These are phyloP conservation scores for Eristalis arbustorum DNA, from an alignment of 2,888 invertebrate genomes.

Conservation along the genomic window DNA sequence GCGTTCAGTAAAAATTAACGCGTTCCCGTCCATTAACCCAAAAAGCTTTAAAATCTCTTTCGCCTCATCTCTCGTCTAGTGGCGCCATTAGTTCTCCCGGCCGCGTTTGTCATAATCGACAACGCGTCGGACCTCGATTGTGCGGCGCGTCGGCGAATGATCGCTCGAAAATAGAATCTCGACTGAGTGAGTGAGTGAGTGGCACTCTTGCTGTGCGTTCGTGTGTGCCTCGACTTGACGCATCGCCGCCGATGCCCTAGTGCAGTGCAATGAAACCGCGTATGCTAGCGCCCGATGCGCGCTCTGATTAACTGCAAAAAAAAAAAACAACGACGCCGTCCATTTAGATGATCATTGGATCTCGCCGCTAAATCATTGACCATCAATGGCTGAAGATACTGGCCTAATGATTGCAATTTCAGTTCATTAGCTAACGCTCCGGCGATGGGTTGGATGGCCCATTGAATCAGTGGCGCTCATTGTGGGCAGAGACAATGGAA, in stretches of 20 bases:
- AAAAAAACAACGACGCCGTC: no score
- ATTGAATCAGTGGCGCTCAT: slow-evolving; percentile 28
- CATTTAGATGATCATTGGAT: background rate
- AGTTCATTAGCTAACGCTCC: background rate
- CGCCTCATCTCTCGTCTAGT: slow-evolving; percentile 5
- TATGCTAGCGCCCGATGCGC: slow-evolving; percentile 34
- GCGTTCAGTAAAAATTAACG: slow-evolving; percentile 25
- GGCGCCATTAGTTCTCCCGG: slow-evolving; percentile 49
- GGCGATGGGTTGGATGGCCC: background rate
- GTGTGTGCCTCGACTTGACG: slow-evolving; percentile 23
- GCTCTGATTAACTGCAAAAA: slow-evolving; percentile 68
- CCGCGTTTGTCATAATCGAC: background rate
- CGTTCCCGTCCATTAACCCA: slow-evolving; percentile 57
- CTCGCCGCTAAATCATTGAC: background rate
- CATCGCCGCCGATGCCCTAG: slow-evolving; percentile 58
- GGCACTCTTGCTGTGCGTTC: background rate
- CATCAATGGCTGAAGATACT: background rate
- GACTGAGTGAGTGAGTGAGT: background rate
- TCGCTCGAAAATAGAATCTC: background rate
- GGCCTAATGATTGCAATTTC: background rate
- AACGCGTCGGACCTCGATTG: background rate
- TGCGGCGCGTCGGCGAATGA: background rate
- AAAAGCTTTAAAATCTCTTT: slow-evolving; percentile 32
- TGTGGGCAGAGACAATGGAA: slow-evolving; percentile 38
- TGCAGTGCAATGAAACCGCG: slow-evolving; percentile 39